Conservation (phyloP, 2,113 vertebrate species). For the Crotophaga sulcirostris region DNA sequence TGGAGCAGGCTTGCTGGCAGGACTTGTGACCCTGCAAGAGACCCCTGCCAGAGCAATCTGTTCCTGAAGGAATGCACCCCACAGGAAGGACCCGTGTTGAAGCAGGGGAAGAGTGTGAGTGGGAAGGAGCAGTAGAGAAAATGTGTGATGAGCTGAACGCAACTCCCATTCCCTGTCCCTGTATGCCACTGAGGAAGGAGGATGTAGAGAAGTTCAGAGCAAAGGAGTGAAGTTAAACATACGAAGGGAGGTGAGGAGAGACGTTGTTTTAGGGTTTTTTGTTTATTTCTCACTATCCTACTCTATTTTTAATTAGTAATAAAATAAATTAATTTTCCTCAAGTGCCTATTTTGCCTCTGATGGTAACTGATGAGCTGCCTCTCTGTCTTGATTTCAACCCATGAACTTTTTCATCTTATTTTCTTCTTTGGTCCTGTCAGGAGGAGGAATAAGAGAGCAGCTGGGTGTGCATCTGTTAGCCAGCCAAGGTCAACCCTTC, state of each 20-base stretch:
- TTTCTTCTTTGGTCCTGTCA: not conserved
- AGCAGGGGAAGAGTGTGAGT: not conserved
- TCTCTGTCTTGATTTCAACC: not conserved
- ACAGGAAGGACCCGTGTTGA: no score
- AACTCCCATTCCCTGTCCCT: fast-evolving
- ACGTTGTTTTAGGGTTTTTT: not conserved
- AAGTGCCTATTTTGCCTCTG: not conserved
- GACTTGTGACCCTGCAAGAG: not conserved
- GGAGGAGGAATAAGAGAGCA: not conserved
- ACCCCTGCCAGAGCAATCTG: not conserved
- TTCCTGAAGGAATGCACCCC: not conserved
- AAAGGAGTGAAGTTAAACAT: not conserved
- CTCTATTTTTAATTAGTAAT: not conserved
- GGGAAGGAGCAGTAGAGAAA: not conserved
- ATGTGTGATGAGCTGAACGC: not conserved
- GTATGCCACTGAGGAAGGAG: fast-evolving
- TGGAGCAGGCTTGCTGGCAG: not conserved
- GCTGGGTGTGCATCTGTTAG: not conserved
- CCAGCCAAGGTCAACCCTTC: not conserved
- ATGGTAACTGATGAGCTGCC: not conserved
- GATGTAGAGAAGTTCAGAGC: not conserved
- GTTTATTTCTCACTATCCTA: not conserved
- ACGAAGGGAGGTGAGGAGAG: fast-evolving
- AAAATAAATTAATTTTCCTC: not conserved
- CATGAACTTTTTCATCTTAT: not conserved